Conservation (phyloP, 2,113 vertebrate species). For the Phaetusa simplex region DNA sequence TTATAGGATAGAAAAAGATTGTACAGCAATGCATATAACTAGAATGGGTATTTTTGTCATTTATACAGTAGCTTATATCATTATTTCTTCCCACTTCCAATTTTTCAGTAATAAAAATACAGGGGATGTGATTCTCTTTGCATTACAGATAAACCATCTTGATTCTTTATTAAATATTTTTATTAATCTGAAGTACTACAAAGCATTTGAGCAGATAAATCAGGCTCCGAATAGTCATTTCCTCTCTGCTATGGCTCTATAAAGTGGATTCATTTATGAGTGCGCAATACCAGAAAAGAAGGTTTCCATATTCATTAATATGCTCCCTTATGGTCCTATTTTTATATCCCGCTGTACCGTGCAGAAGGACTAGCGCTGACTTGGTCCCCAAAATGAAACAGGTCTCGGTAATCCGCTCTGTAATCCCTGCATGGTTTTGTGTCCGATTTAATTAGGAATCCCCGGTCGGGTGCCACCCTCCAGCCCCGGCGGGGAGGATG, state of each 20-base stretch:
- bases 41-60: conserved; percentile 67
- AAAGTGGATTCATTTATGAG: conserved; percentile 46
- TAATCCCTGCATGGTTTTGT: not conserved
- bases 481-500: not conserved
- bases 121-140: conserved; percentile 71
- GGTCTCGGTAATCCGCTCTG: not conserved
- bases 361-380: not conserved
- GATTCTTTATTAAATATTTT: conserved; percentile 78
- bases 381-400: not conserved
- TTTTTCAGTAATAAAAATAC: conserved; percentile 74
- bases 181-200: conserved; percentile 71
- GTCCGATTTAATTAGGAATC: not conserved
- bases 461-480: accelerated
- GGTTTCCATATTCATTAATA: not conserved
- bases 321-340: not conserved
- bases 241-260: conserved; percentile 37
- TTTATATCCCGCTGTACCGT: accelerated
- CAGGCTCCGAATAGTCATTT: conserved; percentile 16
- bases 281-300: not conserved
- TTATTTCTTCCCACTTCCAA: conserved; percentile 67
- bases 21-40: conserved; percentile 14
- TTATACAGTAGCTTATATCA: conserved; percentile 67
- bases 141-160: conserved; percentile 70
- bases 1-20: conserved; percentile 63
- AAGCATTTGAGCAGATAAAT: conserved; percentile 57